phyloP scores from a whole-genome alignment of 1,140 invertebrate genomes.

The Apis laboriosa region DNA sequence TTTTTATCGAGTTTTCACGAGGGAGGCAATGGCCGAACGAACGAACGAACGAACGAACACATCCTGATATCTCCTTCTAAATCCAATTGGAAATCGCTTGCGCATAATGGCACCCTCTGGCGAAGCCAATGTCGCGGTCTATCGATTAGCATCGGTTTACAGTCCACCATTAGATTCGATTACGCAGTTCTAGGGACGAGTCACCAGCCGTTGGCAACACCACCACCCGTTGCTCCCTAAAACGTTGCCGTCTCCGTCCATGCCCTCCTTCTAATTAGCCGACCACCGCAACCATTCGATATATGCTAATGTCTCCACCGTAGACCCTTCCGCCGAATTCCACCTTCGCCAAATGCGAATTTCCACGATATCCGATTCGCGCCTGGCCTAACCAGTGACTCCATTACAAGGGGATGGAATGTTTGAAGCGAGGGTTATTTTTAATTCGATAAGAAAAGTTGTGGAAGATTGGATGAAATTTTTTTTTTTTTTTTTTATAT shows the following conservation, averaged over 20 bases:
- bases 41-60: neutral
- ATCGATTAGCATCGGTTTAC: conserved; percentile 66
- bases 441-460: no score
- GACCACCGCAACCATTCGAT: conserved; percentile 34
- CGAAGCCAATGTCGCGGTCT: conserved; percentile 49
- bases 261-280: conserved; percentile 47
- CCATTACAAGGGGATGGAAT: no score
- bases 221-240: neutral
- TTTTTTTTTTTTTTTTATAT: no score
- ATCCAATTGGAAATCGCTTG: conserved; percentile 63
- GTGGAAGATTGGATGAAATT: no score
- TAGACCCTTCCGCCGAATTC: no score
- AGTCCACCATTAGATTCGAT: conserved; percentile 59
- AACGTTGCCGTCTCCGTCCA: neutral
- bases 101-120: conserved; percentile 48
- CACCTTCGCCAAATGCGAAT: no score
- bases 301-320: conserved; percentile 18
- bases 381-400: no score
- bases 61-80: neutral
- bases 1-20: neutral
- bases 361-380: no score
- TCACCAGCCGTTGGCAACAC: neutral
- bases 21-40: neutral
- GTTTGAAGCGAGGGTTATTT: no score
- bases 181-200: conserved; percentile 33